Base-by-base conservation (phyloP, 2,113 vertebrate species). In the Melanotaenia duboulayi region DNA sequence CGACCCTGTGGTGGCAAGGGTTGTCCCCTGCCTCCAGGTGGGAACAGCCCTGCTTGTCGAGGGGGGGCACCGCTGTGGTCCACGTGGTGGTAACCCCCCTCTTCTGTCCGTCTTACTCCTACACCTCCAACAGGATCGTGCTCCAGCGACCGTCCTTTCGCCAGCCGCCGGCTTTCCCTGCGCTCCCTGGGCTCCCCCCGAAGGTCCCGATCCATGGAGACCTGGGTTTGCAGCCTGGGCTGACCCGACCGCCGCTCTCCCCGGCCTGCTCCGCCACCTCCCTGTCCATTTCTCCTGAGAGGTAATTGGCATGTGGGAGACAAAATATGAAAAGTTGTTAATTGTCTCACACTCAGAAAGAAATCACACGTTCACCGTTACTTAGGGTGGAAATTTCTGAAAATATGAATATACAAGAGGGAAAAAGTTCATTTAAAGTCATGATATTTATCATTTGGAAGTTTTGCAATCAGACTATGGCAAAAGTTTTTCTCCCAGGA, bases 91-190 rank as follows among this genome's bases (percentile, higher is more conserved):
- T 89, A 89, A 59, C 87, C 88, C 60, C 84, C 96, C 77, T 96
- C 95, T 76, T 96, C 96, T 84, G 94, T 95, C 87, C 94, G 93
- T 76, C 86, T 89, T 82, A 93, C 39, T 73, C 92, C 94, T 2
- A 89, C 91, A 70, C 93, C 91, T 71, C 87, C 93, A 61, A 94
- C 89, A 65, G 95, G 95, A 63, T 96, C 89, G 22, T 94, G 94
- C 80, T 99, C 97, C 88, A 98, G 94, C 2, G 96, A 99, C 58
- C 95, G 94, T 61, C 95, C 96, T 82, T 98, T 98, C 69, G 94
- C 93, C 77, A 97, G 92, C 59, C 94, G 92, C 65, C 96, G 95
- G 78, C 90, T 92, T 74, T 97, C 96, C 35, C 94, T 94, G 72
- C 95, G 94, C 52, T 97, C 97, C 79, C 94, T 95, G 54, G 95